Conservation (phyloP, 2,113 vertebrate genomes). For the Egretta garzetta region DNA sequence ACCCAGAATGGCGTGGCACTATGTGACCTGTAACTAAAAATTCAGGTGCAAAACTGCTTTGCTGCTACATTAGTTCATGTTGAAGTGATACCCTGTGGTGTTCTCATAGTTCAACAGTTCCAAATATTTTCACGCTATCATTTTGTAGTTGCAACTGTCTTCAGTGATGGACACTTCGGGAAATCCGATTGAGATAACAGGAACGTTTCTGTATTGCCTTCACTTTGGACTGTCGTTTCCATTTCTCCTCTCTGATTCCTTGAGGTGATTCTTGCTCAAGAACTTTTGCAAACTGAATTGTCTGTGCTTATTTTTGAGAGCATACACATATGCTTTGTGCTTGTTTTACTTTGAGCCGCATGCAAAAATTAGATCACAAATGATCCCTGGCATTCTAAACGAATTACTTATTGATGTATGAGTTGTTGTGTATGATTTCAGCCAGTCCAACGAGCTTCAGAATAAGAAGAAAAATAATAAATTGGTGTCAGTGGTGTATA, state of each 20-base stretch:
- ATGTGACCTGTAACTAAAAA: background rate
- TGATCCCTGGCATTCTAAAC: constrained; percentile 12
- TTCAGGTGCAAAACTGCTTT: background rate
- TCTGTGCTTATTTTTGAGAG: background rate
- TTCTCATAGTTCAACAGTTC: background rate
- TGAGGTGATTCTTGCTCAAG: background rate
- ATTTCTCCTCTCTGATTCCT: background rate
- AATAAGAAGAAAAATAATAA: constrained; percentile 14
- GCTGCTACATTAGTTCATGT: background rate
- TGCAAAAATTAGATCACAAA: constrained; percentile 32
- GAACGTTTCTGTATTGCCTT: background rate
- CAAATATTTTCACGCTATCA: background rate
- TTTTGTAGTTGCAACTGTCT: background rate
- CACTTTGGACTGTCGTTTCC: background rate
- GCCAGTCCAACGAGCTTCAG: background rate
- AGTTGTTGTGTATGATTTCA: background rate
- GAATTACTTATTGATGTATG: constrained; percentile 32
- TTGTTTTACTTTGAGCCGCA: background rate
- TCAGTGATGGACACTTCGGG: background rate
- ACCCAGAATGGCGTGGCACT: background rate
- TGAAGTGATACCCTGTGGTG: background rate
- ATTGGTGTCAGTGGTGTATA: background rate
- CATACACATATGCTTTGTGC: background rate
- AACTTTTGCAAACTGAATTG: background rate
- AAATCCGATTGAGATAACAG: background rate